Conservation (phyloP, 2,113 vertebrate species). For the Dicaeum eximium region DNA sequence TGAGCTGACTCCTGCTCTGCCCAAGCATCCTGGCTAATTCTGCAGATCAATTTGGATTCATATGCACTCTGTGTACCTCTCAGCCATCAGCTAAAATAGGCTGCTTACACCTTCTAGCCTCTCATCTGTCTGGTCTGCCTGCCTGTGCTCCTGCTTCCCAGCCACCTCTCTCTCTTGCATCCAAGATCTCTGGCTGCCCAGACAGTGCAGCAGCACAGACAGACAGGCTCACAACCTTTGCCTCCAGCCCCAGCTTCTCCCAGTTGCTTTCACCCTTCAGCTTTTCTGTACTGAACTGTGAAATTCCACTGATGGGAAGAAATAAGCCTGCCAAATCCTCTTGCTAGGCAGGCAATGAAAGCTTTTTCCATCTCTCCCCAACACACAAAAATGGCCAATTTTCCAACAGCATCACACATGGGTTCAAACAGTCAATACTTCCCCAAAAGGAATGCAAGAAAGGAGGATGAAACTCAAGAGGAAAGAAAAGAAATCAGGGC, state of each 20-base stretch:
- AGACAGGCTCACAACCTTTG: background rate
- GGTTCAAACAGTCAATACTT: background rate
- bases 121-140: background rate
- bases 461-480: background rate
- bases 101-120: background rate
- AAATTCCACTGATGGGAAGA: background rate
- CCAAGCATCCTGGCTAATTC: background rate
- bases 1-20: background rate
- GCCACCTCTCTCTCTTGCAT: background rate
- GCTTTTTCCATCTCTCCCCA: background rate
- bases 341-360: background rate
- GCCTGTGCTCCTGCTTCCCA: background rate
- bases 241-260: background rate
- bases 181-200: background rate
- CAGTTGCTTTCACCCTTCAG: background rate
- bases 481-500: background rate
- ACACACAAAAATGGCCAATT: background rate
- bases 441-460: background rate
- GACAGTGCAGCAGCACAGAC: background rate
- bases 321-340: background rate
- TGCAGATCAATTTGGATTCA: background rate
- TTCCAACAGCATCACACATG: background rate
- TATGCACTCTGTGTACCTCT: background rate
- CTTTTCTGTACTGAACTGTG: background rate
- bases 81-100: background rate